phyloP scores from a whole-genome alignment of 1,140 invertebrate genomes.

The Diorhabda elongata region DNA sequence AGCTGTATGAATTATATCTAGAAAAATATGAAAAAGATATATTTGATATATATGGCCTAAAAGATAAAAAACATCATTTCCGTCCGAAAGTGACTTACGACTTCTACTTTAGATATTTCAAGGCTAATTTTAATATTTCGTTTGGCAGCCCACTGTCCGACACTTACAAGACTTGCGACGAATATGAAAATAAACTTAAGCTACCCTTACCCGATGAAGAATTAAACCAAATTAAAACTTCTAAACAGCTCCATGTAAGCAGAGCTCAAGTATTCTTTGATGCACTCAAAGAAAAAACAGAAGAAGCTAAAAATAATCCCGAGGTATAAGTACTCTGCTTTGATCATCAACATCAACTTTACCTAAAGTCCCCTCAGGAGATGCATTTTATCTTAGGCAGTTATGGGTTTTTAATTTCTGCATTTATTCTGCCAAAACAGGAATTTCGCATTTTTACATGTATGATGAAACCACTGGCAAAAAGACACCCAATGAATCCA shows the following conservation, averaged over 20 bases:
- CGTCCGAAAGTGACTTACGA: too few species aligned
- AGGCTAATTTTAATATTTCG: too few species aligned
- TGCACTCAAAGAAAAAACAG: conserved; percentile 19
- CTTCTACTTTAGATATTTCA: too few species aligned
- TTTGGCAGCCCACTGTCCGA: too few species aligned
- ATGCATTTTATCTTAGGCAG: conserved; percentile 23
- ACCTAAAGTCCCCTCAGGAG: conserved; percentile 24
- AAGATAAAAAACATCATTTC: too few species aligned
- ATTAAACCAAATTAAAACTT: neutral
- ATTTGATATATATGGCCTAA: too few species aligned
- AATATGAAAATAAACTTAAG: too few species aligned
- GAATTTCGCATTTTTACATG: conserved; percentile 19
- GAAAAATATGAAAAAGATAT: too few species aligned
- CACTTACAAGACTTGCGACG: too few species aligned
- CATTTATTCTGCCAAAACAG: conserved; percentile 18
- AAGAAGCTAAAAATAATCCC: conserved; percentile 9
- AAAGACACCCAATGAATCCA: conserved; percentile 5
- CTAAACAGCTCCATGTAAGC: conserved; percentile 7
- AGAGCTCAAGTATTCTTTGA: conserved; percentile 14
- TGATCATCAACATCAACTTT: conserved; percentile 24
- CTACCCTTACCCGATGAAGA: neutral
- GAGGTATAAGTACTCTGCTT: conserved; percentile 14
- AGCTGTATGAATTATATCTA: too few species aligned
- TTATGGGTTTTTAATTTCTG: conserved; percentile 25
- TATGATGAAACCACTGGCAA: conserved; percentile 18